Evolutionary conservation across 2,797 vertebrate species (phyloP).

Genomic region (Holocentrus rufus): DNA sequence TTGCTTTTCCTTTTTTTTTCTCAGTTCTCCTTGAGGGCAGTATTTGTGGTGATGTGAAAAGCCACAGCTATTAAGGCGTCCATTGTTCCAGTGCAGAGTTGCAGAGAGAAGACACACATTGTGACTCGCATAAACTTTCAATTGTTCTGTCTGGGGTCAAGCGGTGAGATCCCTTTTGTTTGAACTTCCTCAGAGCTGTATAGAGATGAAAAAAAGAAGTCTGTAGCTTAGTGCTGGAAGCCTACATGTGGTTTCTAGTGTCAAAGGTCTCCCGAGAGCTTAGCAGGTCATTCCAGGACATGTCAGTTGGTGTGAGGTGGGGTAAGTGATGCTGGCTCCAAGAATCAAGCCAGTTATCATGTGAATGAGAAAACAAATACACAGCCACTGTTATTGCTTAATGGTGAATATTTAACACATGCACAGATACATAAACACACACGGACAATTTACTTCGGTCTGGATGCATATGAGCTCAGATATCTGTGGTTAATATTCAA

Average conservation of each 20-base stretch:
- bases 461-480: constrained; percentile 20
- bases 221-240: constrained; percentile 61
- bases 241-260: constrained; percentile 57
- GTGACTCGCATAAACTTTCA: constrained; percentile 79
- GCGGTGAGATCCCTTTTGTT: constrained; percentile 83
- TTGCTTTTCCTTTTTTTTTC: constrained; percentile 31
- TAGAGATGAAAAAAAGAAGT: constrained; percentile 55
- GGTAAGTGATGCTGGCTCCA: constrained; percentile 6
- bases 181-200: constrained; percentile 70
- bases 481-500: constrained; percentile 42
- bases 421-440: background rate
- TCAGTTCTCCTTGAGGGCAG: constrained; percentile 51
- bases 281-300: constrained; percentile 53
- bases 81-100: constrained; percentile 75
- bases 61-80: constrained; percentile 60
- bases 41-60: constrained; percentile 64
- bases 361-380: background rate
- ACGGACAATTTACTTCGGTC: constrained; percentile 2
- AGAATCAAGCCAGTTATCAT: constrained; percentile 19
- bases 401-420: constrained; percentile 11
- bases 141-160: constrained; percentile 83
- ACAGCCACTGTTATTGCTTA: background rate
- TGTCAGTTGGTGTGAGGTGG: background rate
- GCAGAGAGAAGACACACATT: constrained; percentile 75
- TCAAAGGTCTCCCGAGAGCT: constrained; percentile 64